These are phyloP conservation scores for Lathamus discolor DNA, from an alignment of 2,113 vertebrate genomes.

Conservation along the genomic window DNA sequence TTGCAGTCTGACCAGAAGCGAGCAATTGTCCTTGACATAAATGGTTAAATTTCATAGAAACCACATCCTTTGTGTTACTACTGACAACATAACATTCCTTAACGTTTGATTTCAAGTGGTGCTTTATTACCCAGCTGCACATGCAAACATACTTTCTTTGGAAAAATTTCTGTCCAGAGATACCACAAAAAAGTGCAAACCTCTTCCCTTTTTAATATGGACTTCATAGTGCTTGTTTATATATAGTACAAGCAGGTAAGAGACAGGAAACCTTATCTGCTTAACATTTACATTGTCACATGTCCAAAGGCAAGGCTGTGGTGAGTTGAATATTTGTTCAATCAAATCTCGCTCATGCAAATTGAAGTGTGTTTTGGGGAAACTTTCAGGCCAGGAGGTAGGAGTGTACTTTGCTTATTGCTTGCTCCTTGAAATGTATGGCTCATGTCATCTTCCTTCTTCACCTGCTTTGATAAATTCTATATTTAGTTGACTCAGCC, in stretches of 20 bases:
- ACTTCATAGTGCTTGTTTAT: background rate
- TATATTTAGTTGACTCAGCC: slow-evolving; percentile 50
- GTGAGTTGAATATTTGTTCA: background rate
- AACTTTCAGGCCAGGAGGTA: background rate
- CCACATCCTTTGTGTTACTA: slow-evolving; percentile 56
- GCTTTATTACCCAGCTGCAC: slow-evolving; percentile 19
- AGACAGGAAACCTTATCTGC: slow-evolving; percentile 24
- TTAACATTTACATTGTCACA: background rate
- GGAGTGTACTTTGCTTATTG: background rate
- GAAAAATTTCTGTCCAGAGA: slow-evolving; percentile 5
- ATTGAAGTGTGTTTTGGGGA: background rate
- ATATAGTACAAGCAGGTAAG: slow-evolving; percentile 32
- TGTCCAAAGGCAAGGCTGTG: background rate
- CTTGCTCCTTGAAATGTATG: background rate
- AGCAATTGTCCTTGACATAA: slow-evolving; percentile 7
- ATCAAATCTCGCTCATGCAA: background rate
- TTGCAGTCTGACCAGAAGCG: slow-evolving; percentile 21
- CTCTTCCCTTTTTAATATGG: background rate
- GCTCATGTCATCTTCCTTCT: slow-evolving; percentile 9
- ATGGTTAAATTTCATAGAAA: slow-evolving; percentile 55
- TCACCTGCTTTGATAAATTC: slow-evolving; percentile 61
- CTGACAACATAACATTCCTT: slow-evolving; percentile 56
- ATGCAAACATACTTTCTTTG: slow-evolving; percentile 2
- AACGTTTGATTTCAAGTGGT: slow-evolving; percentile 36
- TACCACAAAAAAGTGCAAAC: background rate